Evolutionary conservation across 2,797 vertebrate species (phyloP).

Genomic region (Lacerta viridis): DNA sequence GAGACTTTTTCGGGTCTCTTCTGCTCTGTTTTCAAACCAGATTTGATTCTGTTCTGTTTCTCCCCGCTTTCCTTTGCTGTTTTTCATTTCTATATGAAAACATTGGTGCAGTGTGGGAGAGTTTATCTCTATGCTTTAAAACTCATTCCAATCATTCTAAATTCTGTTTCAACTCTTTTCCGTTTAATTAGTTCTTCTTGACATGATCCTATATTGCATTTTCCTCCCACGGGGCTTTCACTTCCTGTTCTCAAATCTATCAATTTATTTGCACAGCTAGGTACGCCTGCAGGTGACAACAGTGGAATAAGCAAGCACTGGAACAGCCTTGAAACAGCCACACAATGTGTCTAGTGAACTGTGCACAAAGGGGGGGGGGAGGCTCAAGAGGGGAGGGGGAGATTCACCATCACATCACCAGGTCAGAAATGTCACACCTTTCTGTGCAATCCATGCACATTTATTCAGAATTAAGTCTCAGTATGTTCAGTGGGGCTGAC

Average conservation of each 20-base stretch:
- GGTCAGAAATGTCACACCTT: neutral
- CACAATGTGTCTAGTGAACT: neutral
- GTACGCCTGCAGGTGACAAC: constrained; percentile 17
- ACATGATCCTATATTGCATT: constrained; percentile 29
- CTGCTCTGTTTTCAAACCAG: neutral
- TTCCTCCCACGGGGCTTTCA: constrained; percentile 20
- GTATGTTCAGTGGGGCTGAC: neutral
- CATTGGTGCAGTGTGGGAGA: neutral
- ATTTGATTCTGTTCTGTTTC: neutral
- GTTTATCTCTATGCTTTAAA: constrained; percentile 20
- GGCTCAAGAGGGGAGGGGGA: neutral
- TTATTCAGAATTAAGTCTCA: neutral
- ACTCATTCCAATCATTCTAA: constrained; percentile 27
- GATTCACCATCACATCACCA: neutral
- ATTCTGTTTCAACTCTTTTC: constrained; percentile 37
- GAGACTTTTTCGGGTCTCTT: neutral
- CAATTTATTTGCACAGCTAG: constrained; percentile 10
- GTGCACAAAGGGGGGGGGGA: neutral
- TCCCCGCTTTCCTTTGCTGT: neutral
- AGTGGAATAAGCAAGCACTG: neutral
- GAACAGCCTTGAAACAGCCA: constrained; percentile 19
- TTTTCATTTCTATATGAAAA: constrained; percentile 4
- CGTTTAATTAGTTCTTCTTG: constrained; percentile 34
- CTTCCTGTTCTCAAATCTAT: constrained; percentile 18
- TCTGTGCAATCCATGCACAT: neutral